Evolutionary conservation across 2,797 vertebrate species (phyloP).

Genomic region (Manis pentadactyla): DNA sequence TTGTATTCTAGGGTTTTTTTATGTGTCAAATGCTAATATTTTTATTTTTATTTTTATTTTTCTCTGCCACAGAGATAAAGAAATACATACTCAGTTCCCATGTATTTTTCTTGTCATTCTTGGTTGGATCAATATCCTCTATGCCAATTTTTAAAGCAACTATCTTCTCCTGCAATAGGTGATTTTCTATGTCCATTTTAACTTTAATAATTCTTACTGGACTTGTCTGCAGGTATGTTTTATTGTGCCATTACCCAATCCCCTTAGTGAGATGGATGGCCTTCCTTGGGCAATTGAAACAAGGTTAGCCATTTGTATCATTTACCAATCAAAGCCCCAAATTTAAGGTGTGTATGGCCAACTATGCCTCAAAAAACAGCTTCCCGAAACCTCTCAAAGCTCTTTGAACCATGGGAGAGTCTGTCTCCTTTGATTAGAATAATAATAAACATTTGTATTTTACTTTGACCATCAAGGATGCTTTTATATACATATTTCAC

Average conservation of each 20-base stretch:
- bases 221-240: conserved; percentile 11
- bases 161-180: not conserved
- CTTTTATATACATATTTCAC: not conserved
- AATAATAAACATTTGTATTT: not conserved
- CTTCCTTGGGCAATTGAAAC: conserved; percentile 62
- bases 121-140: not conserved
- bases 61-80: not conserved
- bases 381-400: not conserved
- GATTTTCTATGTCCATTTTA: conserved; percentile 59
- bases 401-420: not conserved
- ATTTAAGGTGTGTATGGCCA: not conserved
- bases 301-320: conserved; percentile 65
- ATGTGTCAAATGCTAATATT: not conserved
- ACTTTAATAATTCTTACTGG: conserved; percentile 59
- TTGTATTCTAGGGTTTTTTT: not conserved
- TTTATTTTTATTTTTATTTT: not conserved
- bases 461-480: not conserved
- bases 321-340: conserved; percentile 19
- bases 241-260: conserved; percentile 43
- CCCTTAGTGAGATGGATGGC: conserved; percentile 57
- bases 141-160: conserved; percentile 48
- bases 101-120: conserved; percentile 1
- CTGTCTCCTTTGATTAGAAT: not conserved
- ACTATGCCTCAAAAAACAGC: not conserved
- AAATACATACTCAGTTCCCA: not conserved